Conservation (phyloP, 2,888 invertebrate species). For the Agrotis ipsilon region DNA sequence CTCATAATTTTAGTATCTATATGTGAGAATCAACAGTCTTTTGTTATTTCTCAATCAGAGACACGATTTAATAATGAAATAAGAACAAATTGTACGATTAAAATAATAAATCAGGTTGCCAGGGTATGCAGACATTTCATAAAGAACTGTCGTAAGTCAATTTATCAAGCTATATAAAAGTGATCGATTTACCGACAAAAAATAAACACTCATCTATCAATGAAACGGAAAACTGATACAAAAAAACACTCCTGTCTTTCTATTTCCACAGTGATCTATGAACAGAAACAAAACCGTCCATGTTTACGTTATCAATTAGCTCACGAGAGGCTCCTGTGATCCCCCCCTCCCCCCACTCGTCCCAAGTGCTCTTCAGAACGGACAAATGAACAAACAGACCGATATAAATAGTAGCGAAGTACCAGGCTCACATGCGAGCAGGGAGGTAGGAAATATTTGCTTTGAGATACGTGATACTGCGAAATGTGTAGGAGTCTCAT, state of each 20-base stretch:
- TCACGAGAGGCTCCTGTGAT: conserved; percentile 17
- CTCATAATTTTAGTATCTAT: no score
- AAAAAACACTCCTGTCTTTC: background rate
- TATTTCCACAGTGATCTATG: conserved; percentile 10
- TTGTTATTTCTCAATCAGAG: no score
- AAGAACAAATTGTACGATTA: conserved; percentile 3
- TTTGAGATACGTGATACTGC: conserved; percentile 34
- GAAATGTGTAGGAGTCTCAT: conserved; percentile 2
- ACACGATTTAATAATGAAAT: no score
- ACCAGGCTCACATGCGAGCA: conserved; percentile 9
- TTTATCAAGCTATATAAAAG: background rate
- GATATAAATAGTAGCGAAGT: conserved; percentile 27
- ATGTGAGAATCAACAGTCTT: background rate
- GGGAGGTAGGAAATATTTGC: conserved; percentile 13
- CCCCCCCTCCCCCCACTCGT: conserved; percentile 14
- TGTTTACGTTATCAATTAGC: conserved; percentile 54
- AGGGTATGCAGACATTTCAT: background rate
- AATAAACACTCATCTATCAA: background rate
- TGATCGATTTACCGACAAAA: background rate
- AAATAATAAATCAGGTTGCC: background rate
- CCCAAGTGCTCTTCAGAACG: conserved; percentile 39
- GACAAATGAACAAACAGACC: conserved; percentile 50
- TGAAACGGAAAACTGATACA: background rate
- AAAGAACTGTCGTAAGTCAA: background rate
- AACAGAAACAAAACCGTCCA: conserved; percentile 16